Evolutionary conservation across 2,888 invertebrate species (phyloP), one percentile per base, ranked within the genome.

Genomic region (Iselma pallidipennis): DNA sequence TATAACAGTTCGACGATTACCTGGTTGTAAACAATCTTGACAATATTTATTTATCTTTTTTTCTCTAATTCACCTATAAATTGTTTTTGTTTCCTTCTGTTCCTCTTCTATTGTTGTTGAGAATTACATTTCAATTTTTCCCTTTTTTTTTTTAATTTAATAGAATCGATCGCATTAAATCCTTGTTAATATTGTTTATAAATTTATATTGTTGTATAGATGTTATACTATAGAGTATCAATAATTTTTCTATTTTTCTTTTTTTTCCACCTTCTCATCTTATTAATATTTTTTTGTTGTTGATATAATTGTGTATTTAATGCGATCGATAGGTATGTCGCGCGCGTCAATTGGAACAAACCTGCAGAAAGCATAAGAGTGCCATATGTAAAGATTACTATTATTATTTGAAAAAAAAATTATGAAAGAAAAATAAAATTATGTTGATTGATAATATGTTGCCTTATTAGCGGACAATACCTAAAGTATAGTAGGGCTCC

Each of bases 1-100:
- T 74, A 84, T 87, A 71, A 84, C 84, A 59, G 83, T 86, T 57
- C 85, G 85, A 75, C 85, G 85, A 78, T 83, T 87, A 70, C 84
- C 87, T 42, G 85, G 86, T 9, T 88, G 88, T 75, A 86, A 86
- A 71, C 86, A 86, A 72, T 88, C 88, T 82, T 88, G 86, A 87
- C 82, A 78, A 67, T 72, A 58, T 69, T 69, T 66, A 33, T 33
- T 65, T n/a, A n/a, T n/a, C n/a, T n/a, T n/a, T n/a, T n/a, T n/a
- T n/a, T n/a, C n/a, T n/a, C n/a, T n/a, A n/a, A n/a, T n/a, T n/a
- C n/a, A 37, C 54, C 29, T 59, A 61, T 33, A 23, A 21, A n/a
- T 31, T 53, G 14, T 53, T 31, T 33, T 33, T 54, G 37, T 16
- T 54, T 42, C 12, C 2, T 55, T 57, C 26, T 49, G 55, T 55